Percentiles rank a stretch among this genome's conserved stretches.
phyloP scores from a whole-genome alignment of 2,113 vertebrate species.

The Tiliqua scincoides region DNA sequence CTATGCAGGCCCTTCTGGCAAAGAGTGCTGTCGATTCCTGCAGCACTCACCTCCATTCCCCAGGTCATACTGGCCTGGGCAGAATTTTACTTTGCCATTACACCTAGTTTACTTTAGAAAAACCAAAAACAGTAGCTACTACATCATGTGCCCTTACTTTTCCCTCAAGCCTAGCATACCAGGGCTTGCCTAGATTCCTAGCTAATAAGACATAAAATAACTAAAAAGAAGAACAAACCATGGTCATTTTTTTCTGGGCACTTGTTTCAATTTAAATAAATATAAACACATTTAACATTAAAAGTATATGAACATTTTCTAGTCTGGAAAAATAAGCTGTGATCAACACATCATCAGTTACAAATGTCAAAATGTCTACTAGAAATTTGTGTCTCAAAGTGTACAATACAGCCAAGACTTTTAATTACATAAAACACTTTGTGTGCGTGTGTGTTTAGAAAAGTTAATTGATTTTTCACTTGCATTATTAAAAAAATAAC shows the following conservation, averaged over 20 bases:
- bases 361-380: constrained; percentile 70
- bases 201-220: constrained; percentile 37
- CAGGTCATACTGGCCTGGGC: neutral
- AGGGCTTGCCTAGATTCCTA: constrained; percentile 51
- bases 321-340: constrained; percentile 58
- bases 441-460: constrained; percentile 66
- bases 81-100: neutral
- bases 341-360: constrained; percentile 73
- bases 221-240: constrained; percentile 61
- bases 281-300: constrained; percentile 77
- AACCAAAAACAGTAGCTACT: constrained; percentile 1
- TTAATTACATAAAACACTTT: constrained; percentile 65
- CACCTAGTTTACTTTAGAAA: neutral
- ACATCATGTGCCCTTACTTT: neutral
- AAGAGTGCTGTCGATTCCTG: neutral
- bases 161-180: constrained; percentile 30
- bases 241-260: constrained; percentile 60
- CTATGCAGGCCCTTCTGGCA: neutral
- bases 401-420: constrained; percentile 71
- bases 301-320: constrained; percentile 72
- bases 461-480: constrained; percentile 71
- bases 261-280: constrained; percentile 80
- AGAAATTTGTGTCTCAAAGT: constrained; percentile 74
- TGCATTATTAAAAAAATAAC: constrained; percentile 71
- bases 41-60: neutral